These are phyloP conservation scores for Platycheirus albimanus DNA, from an alignment of 2,888 invertebrate genomes.

Conservation along the genomic window DNA sequence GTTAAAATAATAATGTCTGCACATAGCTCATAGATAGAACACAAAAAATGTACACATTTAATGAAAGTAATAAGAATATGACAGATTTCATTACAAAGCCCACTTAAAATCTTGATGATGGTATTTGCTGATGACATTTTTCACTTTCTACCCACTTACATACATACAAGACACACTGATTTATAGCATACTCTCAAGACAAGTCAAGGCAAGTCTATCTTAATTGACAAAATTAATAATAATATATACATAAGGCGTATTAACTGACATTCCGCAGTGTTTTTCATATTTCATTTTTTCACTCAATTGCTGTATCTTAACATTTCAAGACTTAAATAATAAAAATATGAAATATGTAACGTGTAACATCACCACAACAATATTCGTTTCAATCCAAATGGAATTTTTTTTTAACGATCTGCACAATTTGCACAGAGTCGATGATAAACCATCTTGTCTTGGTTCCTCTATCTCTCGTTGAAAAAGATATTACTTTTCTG, in stretches of 20 bases:
- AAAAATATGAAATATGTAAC: conserved; percentile 28
- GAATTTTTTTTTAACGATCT: conserved; percentile 53
- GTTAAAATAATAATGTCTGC: no score
- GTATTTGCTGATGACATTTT: no score
- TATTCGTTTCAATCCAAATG: conserved; percentile 53
- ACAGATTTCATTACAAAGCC: no score
- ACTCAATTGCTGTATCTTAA: not conserved
- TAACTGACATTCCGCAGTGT: not conserved
- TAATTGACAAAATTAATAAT: not conserved
- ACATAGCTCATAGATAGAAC: no score
- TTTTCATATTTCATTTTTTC: not conserved
- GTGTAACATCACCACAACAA: conserved; percentile 25
- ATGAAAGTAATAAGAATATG: no score
- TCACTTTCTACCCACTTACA: no score
- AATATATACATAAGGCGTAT: no score
- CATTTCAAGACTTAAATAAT: conserved; percentile 32
- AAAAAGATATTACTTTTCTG: not conserved
- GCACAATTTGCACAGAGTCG: conserved; percentile 55
- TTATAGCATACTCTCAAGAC: not conserved
- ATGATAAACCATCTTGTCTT: conserved; percentile 31
- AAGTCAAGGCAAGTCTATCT: not conserved
- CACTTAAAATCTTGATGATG: no score
- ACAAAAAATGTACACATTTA: no score
- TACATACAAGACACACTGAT: no score
- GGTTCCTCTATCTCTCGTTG: no score